Evolutionary conservation across 2,888 invertebrate genomes (phyloP), one percentile per base, ranked within the genome.

Genomic region (Meiosimyza decipiens): DNA sequence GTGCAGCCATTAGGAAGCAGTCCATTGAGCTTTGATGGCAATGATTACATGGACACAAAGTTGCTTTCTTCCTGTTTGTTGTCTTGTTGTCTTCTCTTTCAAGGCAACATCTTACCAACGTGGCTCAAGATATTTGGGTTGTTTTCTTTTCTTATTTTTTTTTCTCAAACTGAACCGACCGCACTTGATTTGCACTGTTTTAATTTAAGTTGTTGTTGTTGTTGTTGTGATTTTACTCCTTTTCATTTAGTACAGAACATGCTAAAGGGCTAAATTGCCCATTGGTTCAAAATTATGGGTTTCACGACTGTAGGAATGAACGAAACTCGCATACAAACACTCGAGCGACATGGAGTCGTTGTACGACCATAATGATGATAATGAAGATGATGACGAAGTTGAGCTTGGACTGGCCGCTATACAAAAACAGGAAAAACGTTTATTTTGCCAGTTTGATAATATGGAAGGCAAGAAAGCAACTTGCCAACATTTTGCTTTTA

Each of bases 271-370:
- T 83, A 85, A 87, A 86, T 86, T 86, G 84, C 83, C 82, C 85
- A 86, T 85, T 87, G 86, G 85, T 82, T 86, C 81, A 79, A 87
- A 86, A 87, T 87, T 86, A 87, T 85, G 84, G 85, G 85, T 85
- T 87, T 83, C 83, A 80, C 78, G 62, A 40, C 16, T 18, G 62
- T 18, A 60, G 28, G 40, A 40, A 40, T 40, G 40, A 7, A 40
- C 40, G 40, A 40, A 40, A 40, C 40, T 9, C 40, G 40, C 40
- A 40, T 40, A 40, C 40, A 40, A 40, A 40, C 9, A 40, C 40
- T 40, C 40, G 0, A 7, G 40, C 40, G 9, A 40, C 9, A 40
- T 40, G 40, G 9, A 40, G 40, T 40, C 40, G 9, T 6, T 40
- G 9, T 6, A 9, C 40, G 40, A 40, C 9, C 9, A 40, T 6